phyloP scores from a whole-genome alignment of 2,888 invertebrate species.

The Eupithecia insigniata region DNA sequence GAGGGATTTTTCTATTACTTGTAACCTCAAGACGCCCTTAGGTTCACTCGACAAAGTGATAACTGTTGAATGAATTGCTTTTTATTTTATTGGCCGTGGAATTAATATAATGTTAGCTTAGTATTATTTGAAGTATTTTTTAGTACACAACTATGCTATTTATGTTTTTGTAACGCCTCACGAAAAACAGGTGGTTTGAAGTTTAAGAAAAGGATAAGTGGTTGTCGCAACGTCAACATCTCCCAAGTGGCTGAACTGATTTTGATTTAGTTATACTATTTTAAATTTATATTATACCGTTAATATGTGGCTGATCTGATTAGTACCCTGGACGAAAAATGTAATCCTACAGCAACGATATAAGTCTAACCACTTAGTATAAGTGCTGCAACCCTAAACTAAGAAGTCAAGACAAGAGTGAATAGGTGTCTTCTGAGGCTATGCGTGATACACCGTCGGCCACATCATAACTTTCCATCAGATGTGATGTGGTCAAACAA shows the following conservation, averaged over 20 bases:
- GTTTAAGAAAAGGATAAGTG: not conserved
- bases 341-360: no score
- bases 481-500: no score
- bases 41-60: conserved; percentile 44
- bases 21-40: conserved; percentile 77
- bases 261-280: not conserved
- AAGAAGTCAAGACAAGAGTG: no score
- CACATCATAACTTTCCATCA: no score
- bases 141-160: not conserved
- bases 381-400: no score
- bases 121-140: not conserved
- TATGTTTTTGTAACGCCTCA: not conserved
- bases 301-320: no score
- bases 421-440: no score
- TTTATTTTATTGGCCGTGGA: not conserved
- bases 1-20: conserved; percentile 70
- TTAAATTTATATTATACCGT: no score
- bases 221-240: not conserved
- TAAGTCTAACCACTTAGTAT: no score
- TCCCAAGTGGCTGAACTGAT: not conserved
- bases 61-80: conserved; percentile 34
- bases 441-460: no score
- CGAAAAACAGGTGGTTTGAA: not conserved
- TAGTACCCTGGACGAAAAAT: no score
- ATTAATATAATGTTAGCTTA: not conserved